A percentile compares a stretch with the other conserved stretches of the same genome.
Evolutionary conservation across 2,113 vertebrate genomes (phyloP).

Genomic region (Megalops atlanticus): DNA sequence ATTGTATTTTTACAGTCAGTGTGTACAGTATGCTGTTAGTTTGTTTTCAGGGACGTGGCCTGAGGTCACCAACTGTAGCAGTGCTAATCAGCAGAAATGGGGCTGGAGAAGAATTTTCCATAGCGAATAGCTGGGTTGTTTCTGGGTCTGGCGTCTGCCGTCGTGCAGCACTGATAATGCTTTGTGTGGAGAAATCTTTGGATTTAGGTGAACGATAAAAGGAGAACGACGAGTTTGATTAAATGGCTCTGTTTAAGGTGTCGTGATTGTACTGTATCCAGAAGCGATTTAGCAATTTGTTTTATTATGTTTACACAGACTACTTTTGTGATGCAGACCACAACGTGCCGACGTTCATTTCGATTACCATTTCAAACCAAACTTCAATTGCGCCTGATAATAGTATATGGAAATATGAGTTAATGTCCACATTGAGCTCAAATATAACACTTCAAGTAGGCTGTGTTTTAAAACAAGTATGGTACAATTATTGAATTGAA

Average conservation of each 20-base stretch:
- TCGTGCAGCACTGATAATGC: slow-evolving; percentile 3
- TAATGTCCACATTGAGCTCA: neutral
- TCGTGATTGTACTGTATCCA: neutral
- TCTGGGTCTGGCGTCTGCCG: slow-evolving; percentile 40
- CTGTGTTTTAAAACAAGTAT: neutral
- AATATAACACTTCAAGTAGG: neutral
- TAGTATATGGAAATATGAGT: neutral
- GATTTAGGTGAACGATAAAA: too few relatives aligned
- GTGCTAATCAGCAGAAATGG: slow-evolving; percentile 65
- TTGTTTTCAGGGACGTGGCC: slow-evolving; percentile 62
- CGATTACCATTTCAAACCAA: neutral
- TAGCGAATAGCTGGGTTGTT: slow-evolving; percentile 36
- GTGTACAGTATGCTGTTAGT: slow-evolving; percentile 46
- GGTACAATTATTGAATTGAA: neutral
- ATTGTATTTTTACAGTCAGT: slow-evolving; percentile 58
- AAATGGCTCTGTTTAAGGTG: too few relatives aligned
- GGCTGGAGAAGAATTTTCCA: slow-evolving; percentile 60
- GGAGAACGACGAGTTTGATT: too few relatives aligned
- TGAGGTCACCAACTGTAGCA: slow-evolving; percentile 48
- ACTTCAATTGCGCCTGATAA: neutral
- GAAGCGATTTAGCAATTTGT: neutral
- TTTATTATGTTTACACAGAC: neutral
- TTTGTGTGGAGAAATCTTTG: slow-evolving; percentile 9
- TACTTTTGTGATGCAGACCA: neutral
- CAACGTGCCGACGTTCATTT: neutral